These are phyloP conservation scores for Coracopsis vasa DNA, from an alignment of 2,113 vertebrate species.

Conservation along the genomic window DNA sequence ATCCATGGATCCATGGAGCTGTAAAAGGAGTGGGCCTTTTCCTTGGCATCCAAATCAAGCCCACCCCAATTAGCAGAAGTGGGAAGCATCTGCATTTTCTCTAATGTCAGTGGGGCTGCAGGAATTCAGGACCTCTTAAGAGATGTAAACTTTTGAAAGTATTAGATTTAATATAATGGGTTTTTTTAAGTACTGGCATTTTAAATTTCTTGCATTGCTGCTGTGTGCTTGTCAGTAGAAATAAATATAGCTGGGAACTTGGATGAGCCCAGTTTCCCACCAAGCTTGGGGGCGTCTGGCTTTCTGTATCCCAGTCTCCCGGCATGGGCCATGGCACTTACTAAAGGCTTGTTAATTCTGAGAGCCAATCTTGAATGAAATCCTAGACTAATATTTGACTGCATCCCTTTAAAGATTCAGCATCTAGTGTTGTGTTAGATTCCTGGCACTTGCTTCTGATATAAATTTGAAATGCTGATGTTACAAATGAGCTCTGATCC, in stretches of 20 bases:
- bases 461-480: background rate
- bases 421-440: background rate
- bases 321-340: background rate
- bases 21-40: background rate
- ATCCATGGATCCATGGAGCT: rapidly evolving
- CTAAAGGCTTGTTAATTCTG: background rate
- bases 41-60: background rate
- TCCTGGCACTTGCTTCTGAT: background rate
- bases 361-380: background rate
- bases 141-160: background rate
- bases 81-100: background rate
- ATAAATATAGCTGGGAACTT: background rate
- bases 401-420: background rate
- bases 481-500: background rate
- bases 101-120: background rate
- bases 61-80: background rate
- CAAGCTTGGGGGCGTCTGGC: background rate
- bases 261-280: background rate
- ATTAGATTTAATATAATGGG: background rate
- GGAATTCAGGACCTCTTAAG: background rate
- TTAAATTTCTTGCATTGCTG: background rate
- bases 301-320: background rate
- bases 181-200: background rate
- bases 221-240: background rate
- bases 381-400: background rate